These are phyloP conservation scores for Caenorhabditis parvicauda DNA, from an alignment of 2,888 invertebrate genomes.

Conservation along the genomic window DNA sequence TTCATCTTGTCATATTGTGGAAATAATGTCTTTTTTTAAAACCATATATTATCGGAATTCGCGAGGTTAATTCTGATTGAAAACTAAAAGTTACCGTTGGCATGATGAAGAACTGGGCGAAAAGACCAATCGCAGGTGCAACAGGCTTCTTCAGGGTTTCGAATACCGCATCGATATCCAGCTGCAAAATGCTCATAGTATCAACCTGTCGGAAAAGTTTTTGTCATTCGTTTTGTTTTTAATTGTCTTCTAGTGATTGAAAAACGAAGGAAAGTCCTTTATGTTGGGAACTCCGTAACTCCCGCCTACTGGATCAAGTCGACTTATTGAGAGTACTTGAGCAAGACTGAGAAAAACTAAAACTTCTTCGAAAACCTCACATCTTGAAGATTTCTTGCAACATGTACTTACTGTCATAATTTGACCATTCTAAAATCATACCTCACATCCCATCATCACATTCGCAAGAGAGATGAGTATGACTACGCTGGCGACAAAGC, in stretches of 20 bases:
- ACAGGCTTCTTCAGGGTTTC: conserved; percentile 65
- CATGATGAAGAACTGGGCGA: conserved; percentile 68
- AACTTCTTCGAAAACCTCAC: no score
- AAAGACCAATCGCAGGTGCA: conserved; percentile 66
- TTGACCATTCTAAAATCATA: conserved; percentile 12
- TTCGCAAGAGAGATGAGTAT: conserved; percentile 57
- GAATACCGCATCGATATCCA: conserved; percentile 53
- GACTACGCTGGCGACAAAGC: conserved; percentile 55
- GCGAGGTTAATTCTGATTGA: no score
- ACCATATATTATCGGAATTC: neutral
- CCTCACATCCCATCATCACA: conserved; percentile 61
- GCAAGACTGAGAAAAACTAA: no score
- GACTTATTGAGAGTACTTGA: no score
- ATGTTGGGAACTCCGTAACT: no score
- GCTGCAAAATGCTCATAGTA: no score
- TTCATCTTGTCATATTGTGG: neutral
- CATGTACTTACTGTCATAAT: no score
- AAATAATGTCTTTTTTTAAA: neutral
- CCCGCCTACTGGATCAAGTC: no score
- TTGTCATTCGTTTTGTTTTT: no score
- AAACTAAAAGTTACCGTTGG: conserved; percentile 65
- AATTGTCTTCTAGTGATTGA: no score
- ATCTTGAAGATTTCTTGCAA: no score
- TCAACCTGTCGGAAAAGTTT: neutral
- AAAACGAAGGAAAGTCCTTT: no score